Conservation (phyloP, 2,888 invertebrate genomes). For the Cantharis flavilabris region DNA sequence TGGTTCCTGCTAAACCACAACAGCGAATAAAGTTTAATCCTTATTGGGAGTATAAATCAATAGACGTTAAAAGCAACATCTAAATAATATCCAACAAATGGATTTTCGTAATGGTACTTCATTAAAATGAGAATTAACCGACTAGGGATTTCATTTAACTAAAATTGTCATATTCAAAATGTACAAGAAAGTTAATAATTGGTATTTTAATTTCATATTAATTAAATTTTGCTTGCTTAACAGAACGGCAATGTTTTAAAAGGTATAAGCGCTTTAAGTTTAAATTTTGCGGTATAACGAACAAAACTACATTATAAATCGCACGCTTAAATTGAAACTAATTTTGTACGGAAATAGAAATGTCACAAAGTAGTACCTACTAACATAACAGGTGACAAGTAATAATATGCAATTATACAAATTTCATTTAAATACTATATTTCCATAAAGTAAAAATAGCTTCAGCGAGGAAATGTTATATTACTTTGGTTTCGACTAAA, state of each 20-base stretch:
- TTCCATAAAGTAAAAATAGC: too few species aligned
- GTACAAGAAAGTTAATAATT: neutral
- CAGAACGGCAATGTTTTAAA: neutral
- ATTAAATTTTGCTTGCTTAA: neutral
- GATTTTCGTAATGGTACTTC: neutral
- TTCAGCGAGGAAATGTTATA: too few species aligned
- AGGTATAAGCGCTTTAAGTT: neutral
- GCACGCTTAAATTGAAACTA: conserved; percentile 4
- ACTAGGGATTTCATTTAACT: neutral
- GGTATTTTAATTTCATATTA: neutral
- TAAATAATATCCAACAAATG: neutral
- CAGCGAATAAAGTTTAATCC: neutral
- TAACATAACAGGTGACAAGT: neutral
- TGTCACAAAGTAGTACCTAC: neutral
- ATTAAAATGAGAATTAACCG: neutral
- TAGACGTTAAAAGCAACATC: neutral
- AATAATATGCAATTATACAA: neutral
- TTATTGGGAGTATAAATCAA: neutral
- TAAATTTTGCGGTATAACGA: neutral
- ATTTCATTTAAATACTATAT: neutral
- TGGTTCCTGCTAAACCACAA: neutral
- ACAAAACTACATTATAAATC: conserved; percentile 2
- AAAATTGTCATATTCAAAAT: neutral
- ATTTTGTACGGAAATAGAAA: conserved; percentile 9
- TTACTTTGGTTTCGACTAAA: too few species aligned